Percentiles rank a stretch among this genome's conserved stretches.
Evolutionary conservation across 1,140 invertebrate genomes (phyloP).

Genomic region (Sycophila sp.): DNA sequence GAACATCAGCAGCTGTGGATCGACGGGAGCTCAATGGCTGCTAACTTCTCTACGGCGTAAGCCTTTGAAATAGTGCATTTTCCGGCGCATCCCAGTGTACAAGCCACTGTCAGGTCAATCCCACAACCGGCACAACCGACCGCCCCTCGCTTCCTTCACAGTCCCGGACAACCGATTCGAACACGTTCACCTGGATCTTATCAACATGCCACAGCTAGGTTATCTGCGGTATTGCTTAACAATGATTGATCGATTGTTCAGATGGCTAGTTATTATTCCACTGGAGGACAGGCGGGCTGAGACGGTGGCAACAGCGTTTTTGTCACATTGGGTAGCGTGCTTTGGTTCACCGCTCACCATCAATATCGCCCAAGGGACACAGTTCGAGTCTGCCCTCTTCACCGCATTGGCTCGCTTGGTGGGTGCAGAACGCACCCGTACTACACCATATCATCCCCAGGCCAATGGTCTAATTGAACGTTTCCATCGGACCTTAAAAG

Average conservation of each 20-base stretch:
- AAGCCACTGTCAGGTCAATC: not conserved
- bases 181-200: not conserved
- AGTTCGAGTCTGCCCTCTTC: slow-evolving; percentile 6
- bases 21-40: not conserved
- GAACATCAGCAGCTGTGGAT: not conserved
- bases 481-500: slow-evolving; percentile 37
- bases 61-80: no score
- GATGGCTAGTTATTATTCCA: slow-evolving; percentile 27
- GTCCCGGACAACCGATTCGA: not conserved
- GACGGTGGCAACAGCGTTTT: not conserved
- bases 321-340: not conserved
- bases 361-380: no score
- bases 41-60: no score
- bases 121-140: not conserved
- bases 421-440: not conserved
- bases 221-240: not conserved
- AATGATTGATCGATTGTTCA: slow-evolving; percentile 29
- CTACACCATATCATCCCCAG: slow-evolving; percentile 39
- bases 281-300: not conserved
- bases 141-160: not conserved
- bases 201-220: not conserved
- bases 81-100: no score
- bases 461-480: slow-evolving; percentile 40
- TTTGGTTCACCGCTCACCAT: no score
- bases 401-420: not conserved